A percentile compares a stretch with the other conserved stretches of the same genome.
phyloP scores from a whole-genome alignment of 2,797 vertebrate genomes.

The Iguana delicatissima region DNA sequence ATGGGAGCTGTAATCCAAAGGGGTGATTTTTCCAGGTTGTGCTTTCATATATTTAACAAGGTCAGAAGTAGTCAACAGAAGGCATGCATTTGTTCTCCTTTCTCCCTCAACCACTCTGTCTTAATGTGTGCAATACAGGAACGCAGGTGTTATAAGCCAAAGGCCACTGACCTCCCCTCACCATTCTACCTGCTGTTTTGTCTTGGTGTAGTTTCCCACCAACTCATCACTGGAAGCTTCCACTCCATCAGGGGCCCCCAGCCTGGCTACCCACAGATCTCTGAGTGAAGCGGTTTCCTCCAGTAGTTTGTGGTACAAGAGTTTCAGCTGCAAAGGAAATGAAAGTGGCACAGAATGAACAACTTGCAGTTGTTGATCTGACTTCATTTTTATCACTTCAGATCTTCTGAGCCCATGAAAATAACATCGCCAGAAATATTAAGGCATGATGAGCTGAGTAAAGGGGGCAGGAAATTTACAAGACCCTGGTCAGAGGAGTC shows the following conservation, averaged over 20 bases:
- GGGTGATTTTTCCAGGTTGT: too few relatives aligned
- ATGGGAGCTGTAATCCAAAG: not conserved
- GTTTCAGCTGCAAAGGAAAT: constrained; percentile 82
- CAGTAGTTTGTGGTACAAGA: constrained; percentile 81
- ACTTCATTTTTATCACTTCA: not conserved
- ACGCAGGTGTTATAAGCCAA: too few relatives aligned
- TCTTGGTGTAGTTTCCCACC: constrained; percentile 69
- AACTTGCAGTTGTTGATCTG: not conserved
- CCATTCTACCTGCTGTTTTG: constrained; percentile 77
- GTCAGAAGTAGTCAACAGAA: not conserved
- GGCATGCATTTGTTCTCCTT: too few relatives aligned
- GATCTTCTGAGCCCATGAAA: too few relatives aligned
- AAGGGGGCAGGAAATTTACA: not conserved
- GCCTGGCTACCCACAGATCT: constrained; percentile 69
- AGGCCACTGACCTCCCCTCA: not conserved
- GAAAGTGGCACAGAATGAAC: too few relatives aligned
- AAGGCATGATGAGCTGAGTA: too few relatives aligned
- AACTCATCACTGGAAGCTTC: constrained; percentile 36
- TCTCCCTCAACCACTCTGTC: not conserved
- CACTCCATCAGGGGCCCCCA: not conserved
- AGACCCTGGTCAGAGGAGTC: not conserved
- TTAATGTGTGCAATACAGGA: too few relatives aligned
- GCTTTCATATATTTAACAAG: not conserved
- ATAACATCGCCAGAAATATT: too few relatives aligned
- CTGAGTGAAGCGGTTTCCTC: constrained; percentile 80